A percentile compares a stretch with the other conserved stretches of the same genome.
These are phyloP conservation scores for Podarcis muralis DNA, from an alignment of 2,113 vertebrate genomes.

Conservation along the genomic window DNA sequence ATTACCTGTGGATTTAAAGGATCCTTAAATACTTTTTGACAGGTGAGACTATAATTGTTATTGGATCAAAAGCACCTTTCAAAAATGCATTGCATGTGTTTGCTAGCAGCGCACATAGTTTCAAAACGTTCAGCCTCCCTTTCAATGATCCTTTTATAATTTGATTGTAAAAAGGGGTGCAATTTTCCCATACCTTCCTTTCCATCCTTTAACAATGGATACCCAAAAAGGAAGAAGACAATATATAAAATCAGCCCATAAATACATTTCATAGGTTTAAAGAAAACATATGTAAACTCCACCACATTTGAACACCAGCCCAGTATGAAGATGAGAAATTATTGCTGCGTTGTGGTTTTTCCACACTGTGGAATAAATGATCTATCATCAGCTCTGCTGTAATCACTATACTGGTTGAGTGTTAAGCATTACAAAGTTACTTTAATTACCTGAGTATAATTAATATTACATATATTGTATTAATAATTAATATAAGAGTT, in stretches of 20 bases:
- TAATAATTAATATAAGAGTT: too few relatives aligned
- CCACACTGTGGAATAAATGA: neutral
- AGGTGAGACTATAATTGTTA: neutral
- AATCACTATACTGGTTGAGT: neutral
- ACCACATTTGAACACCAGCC: neutral
- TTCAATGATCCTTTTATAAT: neutral
- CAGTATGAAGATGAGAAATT: too few relatives aligned
- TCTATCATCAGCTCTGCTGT: neutral
- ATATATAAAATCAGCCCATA: neutral
- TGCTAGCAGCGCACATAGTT: neutral
- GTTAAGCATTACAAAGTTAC: neutral
- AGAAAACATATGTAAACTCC: neutral
- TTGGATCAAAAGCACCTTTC: slow-evolving; percentile 16
- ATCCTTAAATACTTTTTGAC: slow-evolving; percentile 27
- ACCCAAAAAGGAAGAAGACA: neutral
- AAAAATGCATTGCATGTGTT: neutral
- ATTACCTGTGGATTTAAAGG: slow-evolving; percentile 12
- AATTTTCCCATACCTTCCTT: neutral
- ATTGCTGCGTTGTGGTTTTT: neutral
- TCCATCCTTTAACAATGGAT: neutral
- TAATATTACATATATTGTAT: too few relatives aligned
- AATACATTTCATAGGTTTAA: neutral
- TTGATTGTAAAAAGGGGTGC: neutral
- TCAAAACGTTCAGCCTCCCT: neutral
- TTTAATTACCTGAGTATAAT: neutral